phyloP scores from a whole-genome alignment of 2,797 vertebrate species.

The Gastrophryne carolinensis region DNA sequence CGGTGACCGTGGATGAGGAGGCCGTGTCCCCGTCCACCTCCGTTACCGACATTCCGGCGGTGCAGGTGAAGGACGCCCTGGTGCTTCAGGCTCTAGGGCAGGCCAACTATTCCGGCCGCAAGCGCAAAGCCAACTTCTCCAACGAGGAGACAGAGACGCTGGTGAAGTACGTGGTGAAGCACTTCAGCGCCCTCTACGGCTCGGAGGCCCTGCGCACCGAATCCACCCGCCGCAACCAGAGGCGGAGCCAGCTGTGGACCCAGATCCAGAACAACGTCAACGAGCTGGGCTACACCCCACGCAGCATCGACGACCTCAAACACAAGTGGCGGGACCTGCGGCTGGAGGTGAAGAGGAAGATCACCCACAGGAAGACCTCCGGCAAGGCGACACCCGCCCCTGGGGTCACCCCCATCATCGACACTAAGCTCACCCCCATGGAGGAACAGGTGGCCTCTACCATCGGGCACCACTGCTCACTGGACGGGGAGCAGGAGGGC shows the following conservation, averaged over 20 bases:
- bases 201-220: conserved; percentile 67
- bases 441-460: conserved; percentile 65
- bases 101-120: conserved; percentile 56
- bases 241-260: conserved; percentile 66
- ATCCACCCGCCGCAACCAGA: conserved; percentile 65
- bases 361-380: conserved; percentile 59
- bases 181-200: conserved; percentile 67
- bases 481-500: conserved; percentile 60
- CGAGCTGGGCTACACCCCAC: conserved; percentile 66
- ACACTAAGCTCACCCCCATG: conserved; percentile 61
- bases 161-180: conserved; percentile 67
- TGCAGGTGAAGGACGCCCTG: conserved; percentile 54
- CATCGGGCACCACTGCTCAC: conserved; percentile 58
- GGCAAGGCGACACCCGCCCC: conserved; percentile 54
- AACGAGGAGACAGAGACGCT: conserved; percentile 68
- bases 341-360: conserved; percentile 66
- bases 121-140: conserved; percentile 69
- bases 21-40: not conserved
- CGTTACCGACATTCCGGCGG: conserved; percentile 56
- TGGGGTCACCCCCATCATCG: conserved; percentile 54
- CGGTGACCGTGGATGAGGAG: not conserved
- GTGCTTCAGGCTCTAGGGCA: not conserved
- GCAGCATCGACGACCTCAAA: conserved; percentile 69
- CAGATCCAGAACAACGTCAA: conserved; percentile 68
- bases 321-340: conserved; percentile 69